Base-by-base conservation (phyloP, 2,888 invertebrate genomes). In the Micoletzkya japonica region DNA sequence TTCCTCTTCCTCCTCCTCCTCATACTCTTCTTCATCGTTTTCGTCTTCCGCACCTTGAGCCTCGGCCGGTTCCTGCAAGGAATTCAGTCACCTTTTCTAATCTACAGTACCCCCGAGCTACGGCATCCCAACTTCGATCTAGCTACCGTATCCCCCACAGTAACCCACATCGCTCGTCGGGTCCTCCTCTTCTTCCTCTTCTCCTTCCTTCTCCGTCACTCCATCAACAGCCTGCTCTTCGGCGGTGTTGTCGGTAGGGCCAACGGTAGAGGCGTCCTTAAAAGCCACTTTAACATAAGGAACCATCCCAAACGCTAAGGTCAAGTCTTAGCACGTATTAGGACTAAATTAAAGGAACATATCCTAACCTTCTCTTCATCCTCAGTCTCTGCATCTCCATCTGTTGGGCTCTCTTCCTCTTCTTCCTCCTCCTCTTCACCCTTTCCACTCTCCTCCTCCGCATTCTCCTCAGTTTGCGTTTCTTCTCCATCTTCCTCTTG, bases 341-440 rank as follows among this genome's bases (percentile, higher is more conserved):
- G n/a, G n/a, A n/a, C n/a, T n/a, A n/a, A n/a, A n/a, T n/a, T n/a
- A n/a, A n/a, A n/a, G n/a, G n/a, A n/a, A n/a, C n/a, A n/a, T n/a
- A n/a, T n/a, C n/a, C n/a, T n/a, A n/a, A n/a, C 44, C 14, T 44
- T 20, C 14, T 44, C 44, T 14, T 44, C 44, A 44, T 44, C 44
- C 20, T 44, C 44, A 44, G 44, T 44, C 44, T 14, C 44, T 44
- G 10, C 44, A 44, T 10, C 10, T 44, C 10, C 44, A n/a, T n/a
- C n/a, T n/a, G n/a, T n/a, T 56, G 14, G 4, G 28, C 30, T 30
- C 4, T 56, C 56, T 26, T 26, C 56, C 56, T 26, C 58, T 58
- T 58, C 58, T 17, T 58, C 58, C 20, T 58, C 58, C n/a, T 58
- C 58, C 34, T 28, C 36, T 24, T n/a, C 26, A 14, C 36, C 34